Percentiles rank a stretch among this genome's conserved stretches.
These are phyloP conservation scores for Papilio polyxenes DNA, from an alignment of 1,140 invertebrate genomes.

Conservation along the genomic window DNA sequence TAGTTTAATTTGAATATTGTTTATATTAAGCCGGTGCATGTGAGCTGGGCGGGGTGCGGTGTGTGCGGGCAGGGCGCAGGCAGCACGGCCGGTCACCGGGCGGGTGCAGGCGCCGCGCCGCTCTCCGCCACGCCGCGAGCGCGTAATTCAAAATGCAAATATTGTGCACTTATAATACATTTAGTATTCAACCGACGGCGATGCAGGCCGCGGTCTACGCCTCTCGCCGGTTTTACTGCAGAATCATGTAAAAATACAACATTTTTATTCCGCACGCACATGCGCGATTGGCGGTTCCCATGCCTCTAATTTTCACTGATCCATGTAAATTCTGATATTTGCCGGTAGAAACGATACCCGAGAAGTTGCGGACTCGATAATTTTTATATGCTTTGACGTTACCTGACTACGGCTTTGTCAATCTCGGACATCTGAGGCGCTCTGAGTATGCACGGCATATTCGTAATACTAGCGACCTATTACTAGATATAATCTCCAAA, in stretches of 20 bases:
- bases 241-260: slow-evolving; percentile 77
- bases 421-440: not conserved
- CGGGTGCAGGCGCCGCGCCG: not conserved
- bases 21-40: not conserved
- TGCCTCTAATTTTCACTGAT: slow-evolving; percentile 75
- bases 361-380: not conserved
- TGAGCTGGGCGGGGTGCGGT: not conserved
- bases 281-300: slow-evolving; percentile 75
- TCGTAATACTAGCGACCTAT: not conserved
- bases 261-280: slow-evolving; percentile 73
- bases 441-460: not conserved
- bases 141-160: slow-evolving; percentile 79
- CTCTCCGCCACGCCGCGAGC: slow-evolving; percentile 42
- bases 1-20: not conserved
- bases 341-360: slow-evolving; percentile 44
- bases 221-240: slow-evolving; percentile 73
- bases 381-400: slow-evolving; percentile 13
- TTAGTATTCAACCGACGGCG: slow-evolving; percentile 71
- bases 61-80: slow-evolving; percentile 49
- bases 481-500: not conserved
- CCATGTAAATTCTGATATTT: slow-evolving; percentile 57
- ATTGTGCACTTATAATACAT: slow-evolving; percentile 74
- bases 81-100: not conserved
- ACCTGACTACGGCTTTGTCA: not conserved
- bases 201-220: slow-evolving; percentile 63